These are phyloP conservation scores for Anguilla marmorata DNA, from an alignment of 2,797 vertebrate genomes.

Conservation along the genomic window DNA sequence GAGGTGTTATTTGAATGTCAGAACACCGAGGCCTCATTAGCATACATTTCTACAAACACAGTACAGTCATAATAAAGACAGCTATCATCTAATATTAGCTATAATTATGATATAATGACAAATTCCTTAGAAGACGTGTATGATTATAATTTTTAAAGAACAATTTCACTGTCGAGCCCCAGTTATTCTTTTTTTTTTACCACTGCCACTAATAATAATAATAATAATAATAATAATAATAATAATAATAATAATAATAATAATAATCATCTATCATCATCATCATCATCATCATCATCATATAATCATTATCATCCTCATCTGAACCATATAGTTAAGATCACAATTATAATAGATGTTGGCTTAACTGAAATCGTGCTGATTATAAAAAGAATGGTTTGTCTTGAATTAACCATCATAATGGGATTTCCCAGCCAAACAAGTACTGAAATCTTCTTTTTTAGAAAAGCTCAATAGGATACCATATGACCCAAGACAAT, in stretches of 20 bases:
- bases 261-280: not conserved
- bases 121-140: not conserved
- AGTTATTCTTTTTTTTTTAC: not conserved
- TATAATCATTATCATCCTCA: not conserved
- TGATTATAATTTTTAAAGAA: not conserved
- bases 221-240: no score
- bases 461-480: not conserved
- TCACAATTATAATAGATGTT: no score
- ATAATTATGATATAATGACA: not conserved
- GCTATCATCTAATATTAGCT: not conserved
- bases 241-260: no score
- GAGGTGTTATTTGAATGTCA: not conserved
- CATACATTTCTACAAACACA: not conserved
- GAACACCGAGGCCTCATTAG: not conserved
- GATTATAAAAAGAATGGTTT: not conserved
- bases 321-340: no score
- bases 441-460: not conserved
- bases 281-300: not conserved
- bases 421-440: not conserved
- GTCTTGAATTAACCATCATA: not conserved
- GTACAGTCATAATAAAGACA: not conserved
- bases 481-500: no score
- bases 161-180: not conserved
- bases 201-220: no score
- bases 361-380: not conserved